phyloP scores from a whole-genome alignment of 1,140 invertebrate genomes.

The Platorchestia sp. region DNA sequence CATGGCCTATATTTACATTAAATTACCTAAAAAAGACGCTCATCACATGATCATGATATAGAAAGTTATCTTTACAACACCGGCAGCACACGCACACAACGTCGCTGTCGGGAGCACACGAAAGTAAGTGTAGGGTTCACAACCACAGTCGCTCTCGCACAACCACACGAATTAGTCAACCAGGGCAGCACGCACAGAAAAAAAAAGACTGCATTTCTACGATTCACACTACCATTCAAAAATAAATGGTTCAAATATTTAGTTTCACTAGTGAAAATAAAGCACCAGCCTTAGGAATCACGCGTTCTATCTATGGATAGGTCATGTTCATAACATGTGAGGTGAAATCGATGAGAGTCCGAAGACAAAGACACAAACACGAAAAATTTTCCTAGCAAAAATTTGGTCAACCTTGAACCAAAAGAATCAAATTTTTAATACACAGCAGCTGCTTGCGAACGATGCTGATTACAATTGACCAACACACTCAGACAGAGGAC shows the following conservation, averaged over 20 bases:
- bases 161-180: neutral
- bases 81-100: neutral
- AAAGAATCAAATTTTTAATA: neutral
- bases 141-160: neutral
- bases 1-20: slow-evolving; percentile 44
- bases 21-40: neutral
- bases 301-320: neutral
- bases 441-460: neutral
- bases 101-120: neutral
- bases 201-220: neutral
- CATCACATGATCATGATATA: slow-evolving; percentile 23
- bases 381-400: neutral
- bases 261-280: neutral
- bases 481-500: neutral
- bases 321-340: neutral
- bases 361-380: neutral
- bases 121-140: neutral
- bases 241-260: neutral
- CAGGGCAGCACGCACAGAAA: neutral
- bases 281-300: neutral
- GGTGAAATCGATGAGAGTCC: neutral
- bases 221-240: neutral
- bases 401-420: neutral
- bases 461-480: neutral
- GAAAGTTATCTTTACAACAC: neutral